A percentile compares a stretch with the other conserved stretches of the same genome.
Evolutionary conservation across 2,888 invertebrate genomes (phyloP).

Genomic region (Phasia obesa): DNA sequence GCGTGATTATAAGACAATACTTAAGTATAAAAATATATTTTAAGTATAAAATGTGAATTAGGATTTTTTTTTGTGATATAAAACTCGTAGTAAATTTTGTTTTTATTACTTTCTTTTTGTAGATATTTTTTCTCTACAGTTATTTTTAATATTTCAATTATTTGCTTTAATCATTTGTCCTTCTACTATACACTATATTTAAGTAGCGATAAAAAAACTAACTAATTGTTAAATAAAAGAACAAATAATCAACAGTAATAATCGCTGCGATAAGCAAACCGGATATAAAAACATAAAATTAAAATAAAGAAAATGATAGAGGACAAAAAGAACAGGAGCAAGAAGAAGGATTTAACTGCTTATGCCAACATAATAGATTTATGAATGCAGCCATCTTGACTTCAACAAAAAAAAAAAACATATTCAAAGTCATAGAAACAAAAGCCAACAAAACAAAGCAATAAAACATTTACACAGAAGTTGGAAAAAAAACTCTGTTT

Average conservation of each 20-base stretch:
- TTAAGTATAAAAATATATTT: too few species aligned
- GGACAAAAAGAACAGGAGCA: background rate
- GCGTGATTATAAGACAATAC: too few species aligned
- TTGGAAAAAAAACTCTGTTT: too few species aligned
- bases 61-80: too few species aligned
- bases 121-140: too few species aligned
- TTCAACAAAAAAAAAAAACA: background rate
- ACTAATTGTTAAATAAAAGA: slow-evolving; percentile 16
- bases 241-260: too few species aligned
- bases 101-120: too few species aligned
- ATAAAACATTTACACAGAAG: background rate
- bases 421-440: slow-evolving; percentile 37
- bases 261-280: slow-evolving; percentile 17
- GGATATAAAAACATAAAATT: slow-evolving; percentile 18
- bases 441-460: slow-evolving; percentile 25
- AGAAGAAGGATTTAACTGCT: background rate
- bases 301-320: background rate
- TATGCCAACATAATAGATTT: slow-evolving; percentile 45
- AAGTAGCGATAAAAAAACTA: slow-evolving; percentile 6
- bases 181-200: too few species aligned
- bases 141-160: too few species aligned
- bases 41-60: too few species aligned
- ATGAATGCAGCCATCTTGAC: slow-evolving; percentile 46
- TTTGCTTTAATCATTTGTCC: too few species aligned
- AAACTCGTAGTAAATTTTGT: too few species aligned